Conservation (phyloP, 92 coral and sea anemone species). For the Porites rus region DNA sequence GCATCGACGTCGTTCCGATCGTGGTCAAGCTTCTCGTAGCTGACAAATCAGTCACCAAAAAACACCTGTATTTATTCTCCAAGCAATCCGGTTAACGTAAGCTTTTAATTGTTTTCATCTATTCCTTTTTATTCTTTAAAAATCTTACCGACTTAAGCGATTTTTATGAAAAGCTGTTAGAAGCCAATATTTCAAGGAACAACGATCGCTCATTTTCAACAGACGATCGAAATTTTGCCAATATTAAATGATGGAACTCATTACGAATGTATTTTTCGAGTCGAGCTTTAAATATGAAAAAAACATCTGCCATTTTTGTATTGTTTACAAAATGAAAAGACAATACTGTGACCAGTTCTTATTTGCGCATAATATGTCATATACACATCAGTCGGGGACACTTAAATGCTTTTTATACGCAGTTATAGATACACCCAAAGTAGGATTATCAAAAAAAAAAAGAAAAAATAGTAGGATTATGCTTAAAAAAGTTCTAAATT, state of each 20-base stretch:
- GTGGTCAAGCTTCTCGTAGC: neutral
- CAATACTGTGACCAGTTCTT: neutral
- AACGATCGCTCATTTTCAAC: neutral
- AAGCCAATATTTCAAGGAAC: neutral
- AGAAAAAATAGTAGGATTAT: neutral
- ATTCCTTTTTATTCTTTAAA: neutral
- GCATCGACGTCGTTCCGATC: neutral
- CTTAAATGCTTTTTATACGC: neutral
- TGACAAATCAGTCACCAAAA: constrained; percentile 3
- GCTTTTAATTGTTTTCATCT: neutral
- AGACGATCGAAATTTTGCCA: neutral
- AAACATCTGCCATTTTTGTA: constrained; percentile 32
- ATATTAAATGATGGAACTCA: constrained; percentile 21
- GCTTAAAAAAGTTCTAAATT: too few relatives aligned
- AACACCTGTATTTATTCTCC: constrained; percentile 49
- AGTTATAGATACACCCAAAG: neutral
- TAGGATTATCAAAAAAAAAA: too few relatives aligned
- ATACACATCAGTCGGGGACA: neutral
- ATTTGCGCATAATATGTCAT: neutral
- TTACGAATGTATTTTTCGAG: neutral
- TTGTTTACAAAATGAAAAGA: constrained; percentile 1
- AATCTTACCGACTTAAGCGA: neutral
- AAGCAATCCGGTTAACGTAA: neutral
- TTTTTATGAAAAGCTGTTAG: neutral
- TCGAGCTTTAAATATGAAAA: neutral